These are phyloP conservation scores for Cremastobaeus sp. DNA, from an alignment of 2,888 invertebrate genomes.

Conservation along the genomic window DNA sequence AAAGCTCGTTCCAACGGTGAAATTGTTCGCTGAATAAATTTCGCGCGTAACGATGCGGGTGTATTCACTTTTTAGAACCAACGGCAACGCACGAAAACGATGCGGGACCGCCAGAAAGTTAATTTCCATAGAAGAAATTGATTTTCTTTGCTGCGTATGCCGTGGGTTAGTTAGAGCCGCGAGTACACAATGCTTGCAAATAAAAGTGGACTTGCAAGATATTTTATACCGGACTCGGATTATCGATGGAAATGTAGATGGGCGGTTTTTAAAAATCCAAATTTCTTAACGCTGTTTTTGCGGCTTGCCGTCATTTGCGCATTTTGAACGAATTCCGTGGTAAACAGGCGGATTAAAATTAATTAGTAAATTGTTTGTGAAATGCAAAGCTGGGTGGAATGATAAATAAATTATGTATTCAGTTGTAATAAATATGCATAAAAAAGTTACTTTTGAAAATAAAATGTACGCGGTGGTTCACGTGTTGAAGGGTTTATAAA, in stretches of 20 bases:
- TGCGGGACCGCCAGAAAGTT: constrained; percentile 60
- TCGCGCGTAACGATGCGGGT: constrained; percentile 56
- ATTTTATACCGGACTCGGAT: too few species aligned
- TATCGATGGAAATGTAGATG: too few species aligned
- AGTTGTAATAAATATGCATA: too few species aligned
- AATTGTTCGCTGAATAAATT: constrained; percentile 60
- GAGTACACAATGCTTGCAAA: constrained; percentile 2
- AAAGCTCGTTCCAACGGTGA: constrained; percentile 32
- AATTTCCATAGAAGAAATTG: constrained; percentile 60
- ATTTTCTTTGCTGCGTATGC: constrained; percentile 39
- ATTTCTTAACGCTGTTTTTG: too few species aligned
- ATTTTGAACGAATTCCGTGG: too few species aligned
- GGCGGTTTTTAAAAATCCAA: too few species aligned
- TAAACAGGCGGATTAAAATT: too few species aligned
- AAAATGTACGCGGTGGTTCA: constrained; percentile 15
- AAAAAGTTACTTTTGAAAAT: constrained; percentile 10
- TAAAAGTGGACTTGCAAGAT: background rate
- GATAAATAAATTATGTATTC: too few species aligned
- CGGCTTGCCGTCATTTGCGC: too few species aligned
- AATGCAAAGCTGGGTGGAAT: too few species aligned
- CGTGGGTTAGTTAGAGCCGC: constrained; percentile 27
- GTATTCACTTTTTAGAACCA: constrained; percentile 52
- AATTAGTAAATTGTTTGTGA: too few species aligned
- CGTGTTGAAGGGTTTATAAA: constrained; percentile 32
- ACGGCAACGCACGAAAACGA: constrained; percentile 35